These are phyloP conservation scores for Ceratosolen fusciceps DNA, from an alignment of 1,140 invertebrate species.

Conservation along the genomic window DNA sequence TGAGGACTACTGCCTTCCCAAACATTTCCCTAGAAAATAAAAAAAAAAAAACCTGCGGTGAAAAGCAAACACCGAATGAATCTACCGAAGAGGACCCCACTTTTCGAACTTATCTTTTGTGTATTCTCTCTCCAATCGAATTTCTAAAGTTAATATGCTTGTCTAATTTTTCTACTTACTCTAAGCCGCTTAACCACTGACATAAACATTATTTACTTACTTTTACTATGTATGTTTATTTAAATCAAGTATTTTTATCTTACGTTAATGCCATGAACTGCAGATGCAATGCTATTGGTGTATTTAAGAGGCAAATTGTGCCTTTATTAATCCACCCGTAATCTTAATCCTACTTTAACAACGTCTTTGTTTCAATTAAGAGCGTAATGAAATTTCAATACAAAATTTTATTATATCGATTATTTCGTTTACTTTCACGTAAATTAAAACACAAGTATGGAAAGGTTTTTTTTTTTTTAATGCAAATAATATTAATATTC, in stretches of 20 bases:
- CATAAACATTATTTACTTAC: not conserved
- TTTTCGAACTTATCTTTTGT: not conserved
- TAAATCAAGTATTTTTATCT: not conserved
- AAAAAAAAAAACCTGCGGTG: not conserved
- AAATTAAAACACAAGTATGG: too few relatives aligned
- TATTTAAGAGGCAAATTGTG: not conserved
- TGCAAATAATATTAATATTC: too few relatives aligned
- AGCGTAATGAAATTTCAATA: too few relatives aligned
- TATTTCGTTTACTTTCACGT: too few relatives aligned
- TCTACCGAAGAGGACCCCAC: not conserved
- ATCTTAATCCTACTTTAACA: too few relatives aligned
- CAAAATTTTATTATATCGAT: too few relatives aligned
- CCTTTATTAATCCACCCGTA: too few relatives aligned
- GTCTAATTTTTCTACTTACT: not conserved
- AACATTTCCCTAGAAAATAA: not conserved
- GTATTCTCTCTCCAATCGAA: not conserved
- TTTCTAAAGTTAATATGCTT: not conserved
- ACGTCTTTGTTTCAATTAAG: too few relatives aligned
- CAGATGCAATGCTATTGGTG: not conserved
- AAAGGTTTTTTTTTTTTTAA: too few relatives aligned
- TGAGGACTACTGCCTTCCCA: not conserved
- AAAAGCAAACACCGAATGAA: not conserved
- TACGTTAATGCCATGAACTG: not conserved
- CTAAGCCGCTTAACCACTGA: not conserved
- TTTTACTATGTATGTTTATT: not conserved